Evolutionary conservation across 2,797 vertebrate genomes (phyloP).

Genomic region (Tarsius wallacei): DNA sequence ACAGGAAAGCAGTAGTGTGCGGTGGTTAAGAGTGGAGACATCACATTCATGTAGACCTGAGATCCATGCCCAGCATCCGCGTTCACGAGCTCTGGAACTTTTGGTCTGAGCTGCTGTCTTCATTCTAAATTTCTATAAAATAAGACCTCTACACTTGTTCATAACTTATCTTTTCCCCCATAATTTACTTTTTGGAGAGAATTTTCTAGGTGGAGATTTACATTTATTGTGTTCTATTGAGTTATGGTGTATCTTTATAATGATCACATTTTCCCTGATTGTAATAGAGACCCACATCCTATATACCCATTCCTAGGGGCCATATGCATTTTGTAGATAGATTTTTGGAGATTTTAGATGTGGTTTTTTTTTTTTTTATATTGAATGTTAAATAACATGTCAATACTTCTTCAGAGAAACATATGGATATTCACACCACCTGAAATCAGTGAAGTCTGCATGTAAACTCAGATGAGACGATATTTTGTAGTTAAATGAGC

Average conservation of each 20-base stretch:
- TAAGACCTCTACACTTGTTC: not conserved
- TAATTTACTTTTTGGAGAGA: not conserved
- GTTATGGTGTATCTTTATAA: accelerated
- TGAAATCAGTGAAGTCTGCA: not conserved
- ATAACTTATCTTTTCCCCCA: not conserved
- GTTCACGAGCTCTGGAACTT: not conserved
- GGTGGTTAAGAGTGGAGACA: accelerated
- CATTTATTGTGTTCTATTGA: not conserved
- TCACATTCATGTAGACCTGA: accelerated
- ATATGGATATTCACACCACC: not conserved
- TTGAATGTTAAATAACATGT: not conserved
- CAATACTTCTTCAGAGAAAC: not conserved
- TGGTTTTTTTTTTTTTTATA: not conserved
- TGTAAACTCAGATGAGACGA: not conserved
- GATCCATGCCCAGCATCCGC: accelerated
- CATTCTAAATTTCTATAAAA: not conserved
- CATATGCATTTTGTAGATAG: not conserved
- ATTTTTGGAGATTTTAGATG: not conserved
- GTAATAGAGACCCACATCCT: not conserved
- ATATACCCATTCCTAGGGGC: not conserved
- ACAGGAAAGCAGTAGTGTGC: not conserved
- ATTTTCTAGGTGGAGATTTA: not conserved
- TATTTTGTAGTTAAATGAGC: not conserved
- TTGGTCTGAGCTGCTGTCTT: not conserved
- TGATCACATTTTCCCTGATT: not conserved